Evolutionary conservation across 2,113 vertebrate species (phyloP).

Genomic region (Plecotus auritus): DNA sequence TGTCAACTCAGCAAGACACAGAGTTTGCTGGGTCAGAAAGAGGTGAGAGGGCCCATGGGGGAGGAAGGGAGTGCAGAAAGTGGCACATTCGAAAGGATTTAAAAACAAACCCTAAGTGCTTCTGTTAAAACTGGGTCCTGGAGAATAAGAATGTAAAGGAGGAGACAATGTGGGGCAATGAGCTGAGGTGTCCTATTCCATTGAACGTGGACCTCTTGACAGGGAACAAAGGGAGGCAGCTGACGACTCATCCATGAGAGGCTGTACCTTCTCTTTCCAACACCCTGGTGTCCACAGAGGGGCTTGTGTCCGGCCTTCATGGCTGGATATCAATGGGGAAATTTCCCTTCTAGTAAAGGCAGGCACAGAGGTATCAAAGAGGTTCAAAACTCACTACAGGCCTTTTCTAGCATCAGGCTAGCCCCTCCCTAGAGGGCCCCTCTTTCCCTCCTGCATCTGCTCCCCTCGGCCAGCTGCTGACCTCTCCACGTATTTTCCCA

Average conservation of each 20-base stretch:
- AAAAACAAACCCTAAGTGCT: neutral
- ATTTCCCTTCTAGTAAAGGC: neutral
- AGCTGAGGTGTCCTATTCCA: slow-evolving; percentile 37
- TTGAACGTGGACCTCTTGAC: neutral
- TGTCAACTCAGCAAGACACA: slow-evolving; percentile 59
- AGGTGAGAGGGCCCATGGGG: neutral
- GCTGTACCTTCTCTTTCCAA: fast-evolving
- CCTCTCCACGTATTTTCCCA: neutral
- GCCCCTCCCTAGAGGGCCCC: neutral
- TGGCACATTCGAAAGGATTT: neutral
- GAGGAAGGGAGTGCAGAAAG: neutral
- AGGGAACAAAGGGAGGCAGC: slow-evolving; percentile 52
- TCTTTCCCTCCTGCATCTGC: neutral
- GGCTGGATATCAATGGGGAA: neutral
- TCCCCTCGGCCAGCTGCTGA: slow-evolving; percentile 45
- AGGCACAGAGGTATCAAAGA: neutral
- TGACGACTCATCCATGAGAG: neutral
- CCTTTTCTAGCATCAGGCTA: neutral
- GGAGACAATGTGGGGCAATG: neutral
- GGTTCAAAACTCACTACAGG: neutral
- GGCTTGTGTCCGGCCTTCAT: neutral
- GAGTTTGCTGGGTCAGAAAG: slow-evolving; percentile 43
- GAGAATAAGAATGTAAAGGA: slow-evolving; percentile 31
- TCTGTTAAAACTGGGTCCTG: slow-evolving; percentile 42
- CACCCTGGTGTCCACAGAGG: fast-evolving